Evolutionary conservation across 2,113 vertebrate species (phyloP), one percentile per base, ranked within the genome.

Genomic region (Danionella cerebrum): DNA sequence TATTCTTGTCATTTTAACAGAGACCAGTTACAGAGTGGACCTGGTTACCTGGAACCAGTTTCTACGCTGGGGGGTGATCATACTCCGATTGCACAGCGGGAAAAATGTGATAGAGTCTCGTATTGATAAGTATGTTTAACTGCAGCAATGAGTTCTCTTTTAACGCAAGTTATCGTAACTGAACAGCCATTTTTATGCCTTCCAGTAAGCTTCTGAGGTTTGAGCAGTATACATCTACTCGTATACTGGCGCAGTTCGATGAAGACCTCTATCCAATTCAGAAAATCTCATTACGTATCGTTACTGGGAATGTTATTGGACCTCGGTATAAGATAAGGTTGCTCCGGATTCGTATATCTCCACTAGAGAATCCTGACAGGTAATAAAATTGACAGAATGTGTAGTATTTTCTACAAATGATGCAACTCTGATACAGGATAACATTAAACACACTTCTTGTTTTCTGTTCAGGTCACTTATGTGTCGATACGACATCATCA

Each of bases 41-140:
- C 87, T 97, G 53, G 80, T 90, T 50, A 91, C 91, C 0, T 96
- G 93, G 94, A 97, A 93, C 81, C 92, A 89, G 80, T 86, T 85
- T 38, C 76, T 89, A 19, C 91, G 92, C 63, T 94, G 90, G 88
- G 94, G 93, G 1, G 85, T 87, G 6, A 81, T 97, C 53, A 90
- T 85, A 65, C 81, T 98, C 58, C 79, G 82, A 1, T 70, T 98
- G 22, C 87, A 73, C 79, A 91, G 87, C 2, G 78, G 84, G 31
- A 91, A 89, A 65, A 87, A 52, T 39, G 60, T 80, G 55, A 89
- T 84, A 1, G 90, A 93, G 77, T 83, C 92, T 8, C 88, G 77
- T 71, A 82, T 91, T 1, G 84, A 93, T 71, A 90, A 86, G 95
- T 98, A 82, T 90, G 94, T 91, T 31, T 51, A 51, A 27, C n/a